phyloP scores from a whole-genome alignment of 2,797 vertebrate genomes.

The Acomys russatus region DNA sequence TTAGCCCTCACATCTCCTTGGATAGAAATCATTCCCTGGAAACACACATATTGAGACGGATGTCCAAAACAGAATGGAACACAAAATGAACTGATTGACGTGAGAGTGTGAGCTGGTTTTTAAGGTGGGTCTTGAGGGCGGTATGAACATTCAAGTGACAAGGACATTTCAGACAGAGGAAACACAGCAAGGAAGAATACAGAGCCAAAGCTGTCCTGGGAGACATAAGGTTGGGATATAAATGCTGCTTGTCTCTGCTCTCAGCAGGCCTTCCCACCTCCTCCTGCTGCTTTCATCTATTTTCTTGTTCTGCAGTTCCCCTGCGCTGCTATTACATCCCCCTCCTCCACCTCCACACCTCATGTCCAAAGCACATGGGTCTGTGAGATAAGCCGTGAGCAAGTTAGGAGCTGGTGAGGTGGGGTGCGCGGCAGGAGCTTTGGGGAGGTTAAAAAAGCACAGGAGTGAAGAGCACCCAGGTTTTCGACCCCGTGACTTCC shows the following conservation, averaged over 20 bases:
- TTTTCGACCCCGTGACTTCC: background rate
- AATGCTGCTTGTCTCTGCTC: slow-evolving; percentile 81
- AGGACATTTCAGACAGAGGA: slow-evolving; percentile 76
- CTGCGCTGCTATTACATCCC: slow-evolving; percentile 65
- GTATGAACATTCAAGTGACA: slow-evolving; percentile 63
- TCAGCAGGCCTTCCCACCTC: slow-evolving; percentile 81
- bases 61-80: background rate
- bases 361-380: slow-evolving; percentile 78
- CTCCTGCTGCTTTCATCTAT: slow-evolving; percentile 84
- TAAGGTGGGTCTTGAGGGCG: slow-evolving; percentile 10
- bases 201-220: slow-evolving; percentile 79
- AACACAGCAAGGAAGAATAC: slow-evolving; percentile 49
- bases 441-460: background rate
- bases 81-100: background rate
- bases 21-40: background rate
- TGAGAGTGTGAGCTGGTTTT: background rate
- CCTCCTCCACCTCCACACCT: slow-evolving; percentile 83
- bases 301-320: slow-evolving; percentile 78
- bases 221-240: slow-evolving; percentile 84
- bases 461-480: background rate
- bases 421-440: accelerated
- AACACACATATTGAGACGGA: background rate
- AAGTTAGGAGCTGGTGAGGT: background rate
- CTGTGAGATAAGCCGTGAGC: slow-evolving; percentile 1
- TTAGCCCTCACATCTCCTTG: background rate